A percentile compares a stretch with the other conserved stretches of the same genome.
Conservation (phyloP, 35 echinoderm and acorn worm species). For the Patiria miniata region DNA sequence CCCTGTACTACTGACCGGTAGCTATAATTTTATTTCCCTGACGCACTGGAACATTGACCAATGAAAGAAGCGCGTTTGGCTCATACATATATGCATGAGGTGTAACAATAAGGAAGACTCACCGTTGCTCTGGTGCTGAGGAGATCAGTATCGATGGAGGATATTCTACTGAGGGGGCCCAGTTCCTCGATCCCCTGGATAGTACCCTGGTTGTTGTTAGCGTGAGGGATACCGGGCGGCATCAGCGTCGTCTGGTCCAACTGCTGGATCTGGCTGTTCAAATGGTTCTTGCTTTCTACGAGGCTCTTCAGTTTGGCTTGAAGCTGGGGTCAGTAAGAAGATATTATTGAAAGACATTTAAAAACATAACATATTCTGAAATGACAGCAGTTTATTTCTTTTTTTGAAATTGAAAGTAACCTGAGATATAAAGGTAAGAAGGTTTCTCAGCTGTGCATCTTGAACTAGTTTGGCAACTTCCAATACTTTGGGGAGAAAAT, state of each 20-base stretch:
- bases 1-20: no score
- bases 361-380: not conserved
- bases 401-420: no score
- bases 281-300: constrained; percentile 72
- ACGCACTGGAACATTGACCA: no score
- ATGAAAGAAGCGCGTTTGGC: no score
- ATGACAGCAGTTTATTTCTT: not conserved
- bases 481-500: no score
- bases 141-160: constrained; percentile 44
- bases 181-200: constrained; percentile 60
- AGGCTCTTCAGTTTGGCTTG: constrained; percentile 72
- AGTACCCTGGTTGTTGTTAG: not conserved
- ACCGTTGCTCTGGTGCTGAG: constrained; percentile 83
- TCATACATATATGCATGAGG: no score
- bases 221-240: constrained; percentile 39
- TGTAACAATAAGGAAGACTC: constrained; percentile 21
- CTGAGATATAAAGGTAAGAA: no score
- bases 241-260: constrained; percentile 42
- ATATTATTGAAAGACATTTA: not conserved
- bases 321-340: constrained; percentile 26
- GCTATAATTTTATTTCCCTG: no score
- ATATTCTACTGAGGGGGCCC: constrained; percentile 26
- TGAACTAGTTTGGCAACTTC: no score
- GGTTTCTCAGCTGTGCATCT: no score
- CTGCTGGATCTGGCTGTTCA: constrained; percentile 44